Percentiles rank a stretch among this genome's conserved stretches.
Conservation (phyloP, 1,140 invertebrate genomes). For the Listronotus bonariensis region DNA sequence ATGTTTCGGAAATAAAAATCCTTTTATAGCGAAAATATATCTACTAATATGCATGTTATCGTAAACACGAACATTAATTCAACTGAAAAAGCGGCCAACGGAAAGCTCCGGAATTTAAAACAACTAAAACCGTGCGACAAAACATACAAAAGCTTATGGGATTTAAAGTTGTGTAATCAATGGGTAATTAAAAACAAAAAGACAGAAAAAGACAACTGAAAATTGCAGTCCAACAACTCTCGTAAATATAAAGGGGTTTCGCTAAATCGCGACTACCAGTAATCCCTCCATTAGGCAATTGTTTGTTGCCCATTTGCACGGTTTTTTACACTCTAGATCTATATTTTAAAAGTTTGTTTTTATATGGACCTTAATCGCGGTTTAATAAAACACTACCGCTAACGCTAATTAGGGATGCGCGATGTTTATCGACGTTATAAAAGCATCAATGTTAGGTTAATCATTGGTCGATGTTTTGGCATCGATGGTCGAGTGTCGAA, state of each 20-base stretch:
- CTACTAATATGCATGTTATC: neutral
- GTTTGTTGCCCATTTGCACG: conserved; percentile 29
- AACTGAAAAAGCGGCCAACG: neutral
- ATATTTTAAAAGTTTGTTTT: neutral
- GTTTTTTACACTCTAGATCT: conserved; percentile 11
- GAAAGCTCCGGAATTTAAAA: conserved; percentile 1
- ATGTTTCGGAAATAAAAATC: too few species aligned
- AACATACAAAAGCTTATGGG: conserved; percentile 20
- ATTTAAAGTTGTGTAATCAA: conserved; percentile 19
- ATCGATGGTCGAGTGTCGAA: too few species aligned
- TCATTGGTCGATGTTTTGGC: too few species aligned
- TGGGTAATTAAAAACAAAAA: conserved; percentile 22
- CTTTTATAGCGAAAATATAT: too few species aligned
- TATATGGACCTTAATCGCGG: too few species aligned
- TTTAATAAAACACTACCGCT: too few species aligned
- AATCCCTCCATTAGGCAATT: conserved; percentile 31
- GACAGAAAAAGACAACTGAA: conserved; percentile 8
- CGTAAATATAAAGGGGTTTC: conserved; percentile 25
- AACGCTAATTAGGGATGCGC: too few species aligned
- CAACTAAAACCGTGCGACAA: conserved; percentile 4
- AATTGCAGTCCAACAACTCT: conserved; percentile 12
- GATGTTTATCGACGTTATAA: too few species aligned
- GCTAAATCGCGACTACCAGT: conserved; percentile 13
- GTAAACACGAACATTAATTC: neutral
- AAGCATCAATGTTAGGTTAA: too few species aligned